Base-by-base conservation (phyloP, 2,797 vertebrate genomes). In the Coendou prehensilis region DNA sequence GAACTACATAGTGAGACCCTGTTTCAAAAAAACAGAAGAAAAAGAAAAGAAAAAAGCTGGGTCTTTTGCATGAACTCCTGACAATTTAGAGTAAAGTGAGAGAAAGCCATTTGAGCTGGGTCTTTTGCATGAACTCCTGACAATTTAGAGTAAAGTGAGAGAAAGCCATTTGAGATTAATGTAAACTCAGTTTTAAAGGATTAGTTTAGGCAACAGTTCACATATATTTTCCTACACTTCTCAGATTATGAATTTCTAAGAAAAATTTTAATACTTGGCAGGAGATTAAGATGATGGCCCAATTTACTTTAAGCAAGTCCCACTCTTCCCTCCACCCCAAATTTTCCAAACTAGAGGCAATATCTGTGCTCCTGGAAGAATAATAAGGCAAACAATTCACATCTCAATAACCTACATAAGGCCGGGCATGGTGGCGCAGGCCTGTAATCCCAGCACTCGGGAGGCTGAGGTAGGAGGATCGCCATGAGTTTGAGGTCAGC, bases 101-200 rank as follows among this genome's bases (percentile, higher is more conserved):
- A 88, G 50, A 84, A 10, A 71, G 45, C 22, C 11, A 78, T 52
- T 41, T 41, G 37, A 73, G 10, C 23, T 45, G 41, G 41, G 4
- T 85, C 20, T 94, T 33, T 30, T 20, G n/a, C 64, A 69, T n/a
- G 18, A 95, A 92, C 13, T 52, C 63, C 7, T 37, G 47, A 56
- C 28, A 96, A 79, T 57, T 75, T 76, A 67, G 93, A 84, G 15
- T 17, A 76, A 81, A 56, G 78, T 22, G n/a, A 95, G 14, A 88
- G 50, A 84, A 10, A 71, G 45, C 22, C 11, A 78, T 52, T 41
- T 41, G 37, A 73, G 10, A 41, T 41, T 41, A 41, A 41, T 41
- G 37, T 41, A 41, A 41, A 88, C 17, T 83, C 45, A 23, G 50
- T 23, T 37, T 88, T 83, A 90, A 92, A 95, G 61, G 50, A 41